Conservation (phyloP, 2,888 invertebrate genomes). For the Muschampia plurimacula region DNA sequence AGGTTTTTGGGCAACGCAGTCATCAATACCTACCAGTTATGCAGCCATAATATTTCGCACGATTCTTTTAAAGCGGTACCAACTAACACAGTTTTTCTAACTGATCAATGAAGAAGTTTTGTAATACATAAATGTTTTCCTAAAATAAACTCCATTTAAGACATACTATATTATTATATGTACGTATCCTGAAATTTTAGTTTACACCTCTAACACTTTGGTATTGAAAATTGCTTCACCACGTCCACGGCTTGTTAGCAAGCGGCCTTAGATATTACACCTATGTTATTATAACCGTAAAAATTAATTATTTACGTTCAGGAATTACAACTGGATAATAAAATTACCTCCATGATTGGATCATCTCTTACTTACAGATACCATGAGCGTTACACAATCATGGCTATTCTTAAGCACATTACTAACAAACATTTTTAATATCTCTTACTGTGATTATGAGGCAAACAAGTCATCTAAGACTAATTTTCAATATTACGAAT, state of each 20-base stretch:
- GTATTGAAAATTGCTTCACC: no score
- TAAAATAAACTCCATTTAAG: no score
- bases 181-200: no score
- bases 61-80: background rate
- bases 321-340: background rate
- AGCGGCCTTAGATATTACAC: no score
- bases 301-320: background rate
- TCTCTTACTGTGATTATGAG: background rate
- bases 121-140: background rate
- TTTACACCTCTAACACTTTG: no score
- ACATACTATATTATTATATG: no score
- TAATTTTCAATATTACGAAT: slow-evolving; percentile 45
- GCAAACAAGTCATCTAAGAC: slow-evolving; percentile 1
- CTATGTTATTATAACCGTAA: background rate
- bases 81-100: background rate
- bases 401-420: background rate
- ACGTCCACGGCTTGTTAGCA: no score
- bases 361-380: background rate
- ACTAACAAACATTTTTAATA: background rate
- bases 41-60: slow-evolving; percentile 60
- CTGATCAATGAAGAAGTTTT: background rate
- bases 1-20: slow-evolving; percentile 67
- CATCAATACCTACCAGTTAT: slow-evolving; percentile 70
- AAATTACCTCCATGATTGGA: background rate
- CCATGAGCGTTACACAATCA: background rate